Conservation (phyloP, 2,888 invertebrate species). For the Meteorus colon region DNA sequence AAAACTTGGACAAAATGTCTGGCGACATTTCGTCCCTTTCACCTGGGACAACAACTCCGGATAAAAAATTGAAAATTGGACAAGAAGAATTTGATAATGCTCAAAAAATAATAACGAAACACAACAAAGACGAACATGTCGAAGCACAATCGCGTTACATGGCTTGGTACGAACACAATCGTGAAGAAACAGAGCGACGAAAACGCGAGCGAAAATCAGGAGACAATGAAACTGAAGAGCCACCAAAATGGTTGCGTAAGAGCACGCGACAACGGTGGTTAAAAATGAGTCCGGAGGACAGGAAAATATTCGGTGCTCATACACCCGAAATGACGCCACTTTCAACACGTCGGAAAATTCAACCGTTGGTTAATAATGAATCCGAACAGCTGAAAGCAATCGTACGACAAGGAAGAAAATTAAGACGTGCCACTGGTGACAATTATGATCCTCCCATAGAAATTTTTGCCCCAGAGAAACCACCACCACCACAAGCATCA, state of each 20-base stretch:
- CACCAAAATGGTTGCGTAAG: slow-evolving; percentile 53
- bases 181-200: slow-evolving; percentile 65
- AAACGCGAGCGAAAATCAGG: slow-evolving; percentile 50
- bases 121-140: slow-evolving; percentile 39
- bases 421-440: slow-evolving; percentile 68
- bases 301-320: slow-evolving; percentile 47
- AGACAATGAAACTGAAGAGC: slow-evolving; percentile 58
- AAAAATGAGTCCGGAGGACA: slow-evolving; percentile 52
- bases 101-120: slow-evolving; percentile 34
- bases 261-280: slow-evolving; percentile 49
- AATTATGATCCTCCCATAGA: slow-evolving; percentile 64
- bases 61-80: background rate
- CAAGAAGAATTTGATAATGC: slow-evolving; percentile 38
- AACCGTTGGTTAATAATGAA: slow-evolving; percentile 69
- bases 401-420: slow-evolving; percentile 70
- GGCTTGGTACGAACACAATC: slow-evolving; percentile 70
- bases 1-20: background rate
- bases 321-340: slow-evolving; percentile 58
- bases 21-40: background rate
- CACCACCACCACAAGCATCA: slow-evolving; percentile 70
- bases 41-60: slow-evolving; percentile 17
- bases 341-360: slow-evolving; percentile 57
- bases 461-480: slow-evolving; percentile 65
- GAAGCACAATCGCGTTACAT: slow-evolving; percentile 68
- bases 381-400: slow-evolving; percentile 70